A percentile compares a stretch with the other conserved stretches of the same genome.
Evolutionary conservation across 23 tunicate species (phyloP).

Genomic region (Halocynthia roretzi): DNA sequence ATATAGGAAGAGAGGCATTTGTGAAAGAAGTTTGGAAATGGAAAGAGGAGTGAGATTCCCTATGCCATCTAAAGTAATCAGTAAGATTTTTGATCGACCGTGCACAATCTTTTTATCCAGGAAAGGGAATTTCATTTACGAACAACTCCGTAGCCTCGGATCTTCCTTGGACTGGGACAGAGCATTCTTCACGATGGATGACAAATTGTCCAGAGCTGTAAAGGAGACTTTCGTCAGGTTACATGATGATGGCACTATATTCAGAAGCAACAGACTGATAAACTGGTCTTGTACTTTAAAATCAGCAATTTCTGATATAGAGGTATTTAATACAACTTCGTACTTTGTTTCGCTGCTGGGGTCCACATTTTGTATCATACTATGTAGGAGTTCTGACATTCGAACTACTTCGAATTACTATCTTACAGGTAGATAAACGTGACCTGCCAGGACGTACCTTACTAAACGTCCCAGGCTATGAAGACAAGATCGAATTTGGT

Average conservation of each 20-base stretch:
- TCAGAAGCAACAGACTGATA: slow-evolving; percentile 86
- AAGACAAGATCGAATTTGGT: slow-evolving; percentile 86
- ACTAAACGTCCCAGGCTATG: slow-evolving; percentile 86
- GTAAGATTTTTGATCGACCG: background rate
- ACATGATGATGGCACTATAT: slow-evolving; percentile 68
- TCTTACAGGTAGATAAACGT: slow-evolving; percentile 71
- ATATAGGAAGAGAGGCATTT: slow-evolving; percentile 85
- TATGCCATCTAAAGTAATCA: background rate
- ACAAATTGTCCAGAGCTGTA: slow-evolving; percentile 63
- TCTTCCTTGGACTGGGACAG: slow-evolving; percentile 95
- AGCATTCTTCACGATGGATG: slow-evolving; percentile 94
- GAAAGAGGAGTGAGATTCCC: slow-evolving; percentile 72
- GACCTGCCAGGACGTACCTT: slow-evolving; percentile 79
- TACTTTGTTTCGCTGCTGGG: background rate
- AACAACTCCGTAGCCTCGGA: slow-evolving; percentile 76
- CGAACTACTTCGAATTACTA: background rate
- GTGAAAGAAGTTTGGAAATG: slow-evolving; percentile 95
- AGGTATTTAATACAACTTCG: slow-evolving; percentile 22
- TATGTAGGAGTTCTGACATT: background rate
- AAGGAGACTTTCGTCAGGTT: slow-evolving; percentile 58
- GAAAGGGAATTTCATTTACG: slow-evolving; percentile 72
- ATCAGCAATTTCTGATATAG: slow-evolving; percentile 96
- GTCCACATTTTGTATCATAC: background rate
- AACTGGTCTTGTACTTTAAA: slow-evolving; percentile 96
- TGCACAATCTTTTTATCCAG: slow-evolving; percentile 10